Conservation (phyloP, 2,888 invertebrate genomes). For the Osedax fenrisi region DNA sequence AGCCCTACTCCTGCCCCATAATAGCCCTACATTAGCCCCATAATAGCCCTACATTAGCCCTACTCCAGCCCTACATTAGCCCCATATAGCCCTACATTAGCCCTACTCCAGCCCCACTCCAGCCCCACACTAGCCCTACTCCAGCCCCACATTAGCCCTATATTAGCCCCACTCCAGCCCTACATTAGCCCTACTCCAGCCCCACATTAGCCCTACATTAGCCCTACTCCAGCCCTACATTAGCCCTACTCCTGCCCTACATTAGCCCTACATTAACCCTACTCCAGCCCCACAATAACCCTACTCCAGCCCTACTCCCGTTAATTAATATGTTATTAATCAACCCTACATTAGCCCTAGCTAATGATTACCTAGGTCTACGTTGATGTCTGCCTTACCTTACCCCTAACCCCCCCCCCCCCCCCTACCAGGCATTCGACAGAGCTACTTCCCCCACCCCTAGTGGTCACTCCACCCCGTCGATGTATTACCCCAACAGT, state of each 20-base stretch:
- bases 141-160: too few relatives aligned
- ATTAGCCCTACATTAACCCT: background rate
- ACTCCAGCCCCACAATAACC: background rate
- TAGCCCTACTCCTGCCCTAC: conserved; percentile 63
- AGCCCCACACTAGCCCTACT: too few relatives aligned
- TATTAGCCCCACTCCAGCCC: background rate
- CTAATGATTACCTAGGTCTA: too few relatives aligned
- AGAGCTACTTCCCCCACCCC: conserved; percentile 59
- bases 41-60: background rate
- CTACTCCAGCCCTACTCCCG: too few relatives aligned
- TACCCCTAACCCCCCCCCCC: background rate
- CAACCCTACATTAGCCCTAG: too few relatives aligned
- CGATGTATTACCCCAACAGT: background rate
- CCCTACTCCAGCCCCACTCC: background rate
- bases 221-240: conserved; percentile 59
- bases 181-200: background rate
- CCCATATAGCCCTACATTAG: background rate
- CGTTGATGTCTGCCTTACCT: conserved; percentile 6
- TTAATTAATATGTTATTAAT: too few relatives aligned
- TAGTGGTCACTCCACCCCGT: conserved; percentile 75
- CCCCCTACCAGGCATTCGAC: conserved; percentile 56
- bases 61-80: background rate
- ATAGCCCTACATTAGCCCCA: conserved; percentile 43
- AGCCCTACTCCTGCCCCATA: background rate
- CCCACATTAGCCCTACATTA: conserved; percentile 56